Base-by-base conservation (phyloP, 1,140 invertebrate species). In the Drosophila dunni region DNA sequence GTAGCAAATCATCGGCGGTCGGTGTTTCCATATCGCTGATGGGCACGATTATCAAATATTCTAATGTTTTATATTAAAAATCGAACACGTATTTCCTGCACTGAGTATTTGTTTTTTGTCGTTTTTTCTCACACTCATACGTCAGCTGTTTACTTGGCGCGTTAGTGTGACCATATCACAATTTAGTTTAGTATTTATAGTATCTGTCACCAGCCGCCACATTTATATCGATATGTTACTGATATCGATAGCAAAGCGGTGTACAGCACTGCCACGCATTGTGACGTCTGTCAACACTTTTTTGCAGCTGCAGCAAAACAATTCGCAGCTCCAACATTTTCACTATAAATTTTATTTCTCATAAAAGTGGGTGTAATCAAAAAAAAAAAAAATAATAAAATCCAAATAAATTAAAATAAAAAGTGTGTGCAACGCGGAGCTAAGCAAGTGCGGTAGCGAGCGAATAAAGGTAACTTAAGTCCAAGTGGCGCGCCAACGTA, bases 1-100 rank as follows among this genome's bases (percentile, higher is more conserved):
- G 94, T 54, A 95, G 85, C 68, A 95, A 90, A 81, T 95, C 94
- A 10, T 94, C 94, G 11, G 94, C 58, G 17, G 70, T 89, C 42
- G 84, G 84, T 1, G 84, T 81, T 51, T 89, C 81, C 84, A 89
- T 89, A 36, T 50, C 54, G 60, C 42, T 57, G 15, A 48, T 53
- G 46, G 6, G 17, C n/a, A 62, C 57, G 34, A 38, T 17, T 50
- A 54, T 15, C 13, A 24, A 53, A 24, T 57, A 33, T 44, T 8
- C 7, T 24, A 46, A 44, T 40, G 36, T 46, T 51, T 42, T 62
- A 20, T 17, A 29, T 44, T 5, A 9, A 60, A 38, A 38, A 66
- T 57, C 40, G 57, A 34, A 74, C 75, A 77, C 75, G 70, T 77
- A 77, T 73, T 67, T 77, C 13, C 40, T 38, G 40, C 66, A 57